Percentiles rank a stretch among this genome's conserved stretches.
Evolutionary conservation across 1,140 invertebrate genomes (phyloP).

Genomic region (Musca domestica): DNA sequence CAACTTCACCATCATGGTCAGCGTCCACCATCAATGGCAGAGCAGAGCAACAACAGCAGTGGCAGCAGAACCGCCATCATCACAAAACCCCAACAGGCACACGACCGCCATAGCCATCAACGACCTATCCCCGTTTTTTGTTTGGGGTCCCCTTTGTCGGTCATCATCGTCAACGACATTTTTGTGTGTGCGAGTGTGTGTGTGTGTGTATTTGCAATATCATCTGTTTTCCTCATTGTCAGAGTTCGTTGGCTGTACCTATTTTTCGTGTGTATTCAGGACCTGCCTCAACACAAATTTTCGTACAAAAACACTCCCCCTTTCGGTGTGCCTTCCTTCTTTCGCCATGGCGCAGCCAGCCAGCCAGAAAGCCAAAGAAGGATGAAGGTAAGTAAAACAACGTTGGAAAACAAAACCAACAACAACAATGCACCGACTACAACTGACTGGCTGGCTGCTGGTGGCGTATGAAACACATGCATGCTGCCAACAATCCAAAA

Average conservation of each 20-base stretch:
- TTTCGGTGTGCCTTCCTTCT: too few relatives aligned
- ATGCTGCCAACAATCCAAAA: not conserved
- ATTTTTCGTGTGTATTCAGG: constrained; percentile 47
- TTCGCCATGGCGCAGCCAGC: not conserved
- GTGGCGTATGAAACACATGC: too few relatives aligned
- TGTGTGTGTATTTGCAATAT: not conserved
- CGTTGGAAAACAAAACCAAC: constrained; percentile 1
- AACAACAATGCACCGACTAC: not conserved
- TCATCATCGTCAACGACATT: constrained; percentile 6
- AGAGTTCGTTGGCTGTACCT: constrained; percentile 54
- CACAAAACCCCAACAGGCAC: not conserved
- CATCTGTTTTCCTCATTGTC: constrained; percentile 25
- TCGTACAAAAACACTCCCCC: not conserved
- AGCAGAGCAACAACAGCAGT: too few relatives aligned
- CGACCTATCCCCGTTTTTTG: not conserved
- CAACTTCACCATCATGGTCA: too few relatives aligned
- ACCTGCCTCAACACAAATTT: constrained; percentile 49
- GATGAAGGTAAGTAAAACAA: not conserved
- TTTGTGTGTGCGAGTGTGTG: too few relatives aligned
- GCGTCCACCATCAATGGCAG: too few relatives aligned
- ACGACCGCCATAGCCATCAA: not conserved
- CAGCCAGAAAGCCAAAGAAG: too few relatives aligned
- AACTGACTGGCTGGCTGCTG: too few relatives aligned
- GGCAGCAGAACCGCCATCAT: too few relatives aligned
- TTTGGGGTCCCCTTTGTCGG: not conserved